Conservation (phyloP, 2,888 invertebrate species). For the Polyommatus icarus region DNA sequence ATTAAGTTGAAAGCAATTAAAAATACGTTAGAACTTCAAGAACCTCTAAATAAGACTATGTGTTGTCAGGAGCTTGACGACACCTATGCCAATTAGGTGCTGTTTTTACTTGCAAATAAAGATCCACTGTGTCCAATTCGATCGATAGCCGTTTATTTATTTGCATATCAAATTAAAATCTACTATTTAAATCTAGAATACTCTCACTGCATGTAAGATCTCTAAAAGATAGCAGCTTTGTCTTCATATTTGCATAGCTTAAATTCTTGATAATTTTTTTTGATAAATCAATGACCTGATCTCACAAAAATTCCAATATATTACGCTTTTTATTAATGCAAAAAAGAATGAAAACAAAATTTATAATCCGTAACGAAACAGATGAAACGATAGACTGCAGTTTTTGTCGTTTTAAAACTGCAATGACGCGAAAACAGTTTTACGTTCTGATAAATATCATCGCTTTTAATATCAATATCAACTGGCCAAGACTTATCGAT, state of each 20-base stretch:
- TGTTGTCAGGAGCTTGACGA: neutral
- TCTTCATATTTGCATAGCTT: neutral
- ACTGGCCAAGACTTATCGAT: neutral
- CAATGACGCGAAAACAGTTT: slow-evolving; percentile 29
- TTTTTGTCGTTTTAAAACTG: slow-evolving; percentile 17
- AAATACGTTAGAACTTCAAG: neutral
- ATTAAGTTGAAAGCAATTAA: neutral
- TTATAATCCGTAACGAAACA: slow-evolving; percentile 28
- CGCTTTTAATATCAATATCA: neutral
- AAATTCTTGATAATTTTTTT: neutral
- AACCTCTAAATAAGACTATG: neutral
- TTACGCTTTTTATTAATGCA: neutral
- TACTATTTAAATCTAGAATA: neutral
- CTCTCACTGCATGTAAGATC: neutral
- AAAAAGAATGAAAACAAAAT: slow-evolving; percentile 18
- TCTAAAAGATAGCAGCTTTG: neutral
- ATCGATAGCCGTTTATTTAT: neutral
- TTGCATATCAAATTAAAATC: slow-evolving; percentile 21
- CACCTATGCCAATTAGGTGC: slow-evolving; percentile 1
- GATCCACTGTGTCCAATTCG: neutral
- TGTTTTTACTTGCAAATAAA: slow-evolving; percentile 18
- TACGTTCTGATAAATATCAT: slow-evolving; percentile 14
- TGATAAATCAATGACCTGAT: neutral
- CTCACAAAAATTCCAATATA: neutral
- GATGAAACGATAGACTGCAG: slow-evolving; percentile 25